These are phyloP conservation scores for Leucania comma DNA, from an alignment of 2,888 invertebrate genomes.

Conservation along the genomic window DNA sequence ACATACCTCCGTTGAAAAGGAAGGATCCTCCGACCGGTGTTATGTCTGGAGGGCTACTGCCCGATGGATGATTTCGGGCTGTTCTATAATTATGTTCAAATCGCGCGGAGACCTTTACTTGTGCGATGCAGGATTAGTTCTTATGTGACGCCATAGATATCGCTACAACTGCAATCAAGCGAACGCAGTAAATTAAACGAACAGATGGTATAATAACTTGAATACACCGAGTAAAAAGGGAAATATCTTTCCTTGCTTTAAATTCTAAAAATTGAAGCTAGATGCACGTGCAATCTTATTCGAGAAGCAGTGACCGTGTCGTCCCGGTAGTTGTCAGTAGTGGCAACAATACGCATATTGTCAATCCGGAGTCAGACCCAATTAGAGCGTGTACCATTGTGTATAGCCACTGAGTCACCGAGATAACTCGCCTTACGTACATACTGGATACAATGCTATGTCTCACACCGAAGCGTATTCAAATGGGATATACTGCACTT, in stretches of 20 bases:
- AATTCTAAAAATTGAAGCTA: neutral
- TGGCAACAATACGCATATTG: constrained; percentile 42
- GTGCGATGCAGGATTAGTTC: too few species aligned
- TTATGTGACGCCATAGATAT: too few species aligned
- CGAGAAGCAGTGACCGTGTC: constrained; percentile 43
- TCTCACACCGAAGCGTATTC: constrained; percentile 2
- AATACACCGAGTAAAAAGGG: neutral
- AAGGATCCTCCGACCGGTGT: too few species aligned
- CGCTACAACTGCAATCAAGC: neutral
- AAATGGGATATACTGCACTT: neutral
- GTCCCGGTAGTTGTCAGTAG: neutral
- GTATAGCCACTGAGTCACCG: neutral
- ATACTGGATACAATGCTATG: constrained; percentile 6
- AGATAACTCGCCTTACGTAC: constrained; percentile 11
- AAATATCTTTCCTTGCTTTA: neutral
- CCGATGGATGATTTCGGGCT: too few species aligned
- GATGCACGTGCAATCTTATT: constrained; percentile 19
- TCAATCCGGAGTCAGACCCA: constrained; percentile 47
- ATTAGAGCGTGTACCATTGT: constrained; percentile 40
- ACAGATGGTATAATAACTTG: neutral
- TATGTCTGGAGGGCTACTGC: too few species aligned
- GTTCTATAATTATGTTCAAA: too few species aligned
- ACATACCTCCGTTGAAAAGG: too few species aligned
- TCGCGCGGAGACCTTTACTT: too few species aligned
- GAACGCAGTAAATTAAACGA: neutral